Conservation (phyloP, 2,797 vertebrate genomes). For the Allochrocebus solatus region DNA sequence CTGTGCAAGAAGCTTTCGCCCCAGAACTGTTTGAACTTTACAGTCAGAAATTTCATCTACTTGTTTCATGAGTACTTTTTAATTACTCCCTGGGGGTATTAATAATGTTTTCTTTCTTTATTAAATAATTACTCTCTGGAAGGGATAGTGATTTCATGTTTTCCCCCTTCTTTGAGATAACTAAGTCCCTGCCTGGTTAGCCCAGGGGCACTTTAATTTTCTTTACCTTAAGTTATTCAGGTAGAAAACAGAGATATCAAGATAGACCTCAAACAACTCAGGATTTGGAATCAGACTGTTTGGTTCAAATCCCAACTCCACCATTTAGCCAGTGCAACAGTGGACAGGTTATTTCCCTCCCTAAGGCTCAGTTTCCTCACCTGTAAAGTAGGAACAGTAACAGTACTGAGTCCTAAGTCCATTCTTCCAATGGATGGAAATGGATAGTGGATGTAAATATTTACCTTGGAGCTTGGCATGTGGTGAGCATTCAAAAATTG, state of each 20-base stretch:
- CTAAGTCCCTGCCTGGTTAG: constrained; percentile 61
- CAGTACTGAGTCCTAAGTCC: background rate
- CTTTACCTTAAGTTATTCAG: constrained; percentile 39
- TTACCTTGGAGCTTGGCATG: background rate
- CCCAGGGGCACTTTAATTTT: background rate
- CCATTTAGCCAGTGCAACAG: background rate
- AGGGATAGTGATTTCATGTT: constrained; percentile 33
- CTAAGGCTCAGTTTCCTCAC: background rate
- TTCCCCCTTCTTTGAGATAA: constrained; percentile 37
- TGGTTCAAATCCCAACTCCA: background rate
- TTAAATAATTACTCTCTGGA: constrained; percentile 58
- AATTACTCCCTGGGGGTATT: constrained; percentile 80
- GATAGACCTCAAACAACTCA: background rate
- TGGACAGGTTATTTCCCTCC: background rate
- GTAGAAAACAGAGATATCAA: constrained; percentile 5
- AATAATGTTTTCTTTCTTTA: constrained; percentile 76
- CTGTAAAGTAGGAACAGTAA: background rate
- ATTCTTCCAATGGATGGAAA: background rate
- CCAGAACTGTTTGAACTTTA: constrained; percentile 82
- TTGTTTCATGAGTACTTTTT: constrained; percentile 82
- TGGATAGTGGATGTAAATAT: background rate
- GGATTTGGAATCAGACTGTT: background rate
- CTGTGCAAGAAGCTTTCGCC: constrained; percentile 77
- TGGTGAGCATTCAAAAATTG: background rate
- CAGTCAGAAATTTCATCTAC: constrained; percentile 81